Base-by-base conservation (phyloP, 2,888 invertebrate genomes). In the Chrysopilus asiliformis region DNA sequence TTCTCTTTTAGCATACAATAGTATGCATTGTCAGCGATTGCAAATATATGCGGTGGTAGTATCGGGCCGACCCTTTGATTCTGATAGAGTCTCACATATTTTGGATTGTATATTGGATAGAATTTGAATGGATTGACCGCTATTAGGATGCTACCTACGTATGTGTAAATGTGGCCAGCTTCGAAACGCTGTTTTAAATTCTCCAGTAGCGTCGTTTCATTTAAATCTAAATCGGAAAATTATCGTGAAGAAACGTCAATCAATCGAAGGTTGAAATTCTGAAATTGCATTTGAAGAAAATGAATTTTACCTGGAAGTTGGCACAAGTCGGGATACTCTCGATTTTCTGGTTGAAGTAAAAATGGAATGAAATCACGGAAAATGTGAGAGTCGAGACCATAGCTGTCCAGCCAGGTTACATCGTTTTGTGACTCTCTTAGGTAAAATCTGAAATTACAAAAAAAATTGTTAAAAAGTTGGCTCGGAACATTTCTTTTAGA, bases 71-170 rank as follows among this genome's bases (percentile, higher is more conserved):
- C 72, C 50, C 89, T 70, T 57, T 89, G 76, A 66, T 89, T 90
- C 66, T 94, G 93, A 66, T 94, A 95, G 50, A 93, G 66, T 64
- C 90, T 86, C 47, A 93, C 93, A 68, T 91, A 93, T 66, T 93
- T 94, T 31, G 94, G 94, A 67, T 94, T 94, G 69, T 94, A 95
- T 49, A 95, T 94, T 15, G 94, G 93, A 64, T 90, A 90, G 65
- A 93, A 93, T 68, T 83, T 83, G 65, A 91, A 91, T 9, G 84
- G 84, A 62, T 94, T 94, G 45, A 94, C 80, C 34, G 94, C 91
- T 53, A 95, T 91, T 40, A 95, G 70, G 57, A 95, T 94, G 37
- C 89, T 89, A 36, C 93, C 93, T 47, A 93, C 91, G 54, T 93
- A 93, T 8, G 94, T 94, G 65, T 94, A 94, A 52, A 94, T 94